These are phyloP conservation scores for Todus mexicanus DNA, from an alignment of 2,797 vertebrate genomes.

Conservation along the genomic window DNA sequence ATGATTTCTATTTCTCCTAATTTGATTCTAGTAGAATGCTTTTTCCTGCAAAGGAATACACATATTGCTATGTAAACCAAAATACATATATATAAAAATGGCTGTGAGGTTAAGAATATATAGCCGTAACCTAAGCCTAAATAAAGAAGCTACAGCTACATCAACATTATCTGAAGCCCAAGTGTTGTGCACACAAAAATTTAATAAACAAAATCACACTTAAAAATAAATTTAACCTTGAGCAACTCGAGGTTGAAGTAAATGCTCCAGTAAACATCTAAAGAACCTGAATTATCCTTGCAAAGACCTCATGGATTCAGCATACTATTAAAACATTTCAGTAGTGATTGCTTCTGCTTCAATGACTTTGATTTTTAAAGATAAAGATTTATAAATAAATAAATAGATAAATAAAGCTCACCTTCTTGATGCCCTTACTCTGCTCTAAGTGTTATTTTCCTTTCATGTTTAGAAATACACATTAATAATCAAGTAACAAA, in stretches of 20 bases:
- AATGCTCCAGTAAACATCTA: background rate
- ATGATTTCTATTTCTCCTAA: background rate
- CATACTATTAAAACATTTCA: background rate
- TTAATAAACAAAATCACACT: background rate
- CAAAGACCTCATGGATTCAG: background rate
- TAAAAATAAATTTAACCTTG: background rate
- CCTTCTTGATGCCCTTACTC: background rate
- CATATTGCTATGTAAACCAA: background rate
- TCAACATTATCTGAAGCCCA: background rate
- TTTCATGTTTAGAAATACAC: background rate
- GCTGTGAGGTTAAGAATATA: background rate
- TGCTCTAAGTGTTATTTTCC: background rate
- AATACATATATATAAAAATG: background rate
- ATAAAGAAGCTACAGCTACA: background rate
- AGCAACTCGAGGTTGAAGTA: background rate
- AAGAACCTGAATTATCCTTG: background rate
- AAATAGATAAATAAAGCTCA: no score
- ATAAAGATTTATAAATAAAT: no score
- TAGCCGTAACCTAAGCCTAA: background rate
- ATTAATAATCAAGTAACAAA: conserved; percentile 21
- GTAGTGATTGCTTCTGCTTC: background rate
- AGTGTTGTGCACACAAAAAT: background rate
- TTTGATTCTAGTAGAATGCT: background rate
- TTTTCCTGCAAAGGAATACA: background rate
- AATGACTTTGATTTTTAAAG: background rate